phyloP scores from a whole-genome alignment of 2,113 vertebrate genomes.

The Cyanistes caeruleus region DNA sequence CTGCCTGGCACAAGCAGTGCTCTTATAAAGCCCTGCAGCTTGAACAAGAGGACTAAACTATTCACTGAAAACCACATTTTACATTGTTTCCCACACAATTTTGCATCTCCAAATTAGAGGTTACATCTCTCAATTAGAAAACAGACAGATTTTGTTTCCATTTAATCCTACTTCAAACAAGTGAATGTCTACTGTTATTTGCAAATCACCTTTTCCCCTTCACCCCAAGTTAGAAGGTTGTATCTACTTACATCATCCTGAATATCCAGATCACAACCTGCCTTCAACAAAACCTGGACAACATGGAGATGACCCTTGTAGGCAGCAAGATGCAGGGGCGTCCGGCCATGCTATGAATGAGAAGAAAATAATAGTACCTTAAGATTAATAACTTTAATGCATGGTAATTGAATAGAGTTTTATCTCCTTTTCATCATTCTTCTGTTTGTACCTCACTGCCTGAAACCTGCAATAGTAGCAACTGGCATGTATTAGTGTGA shows the following conservation, averaged over 20 bases:
- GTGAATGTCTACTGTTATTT: not conserved
- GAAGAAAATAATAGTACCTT: conserved; percentile 53
- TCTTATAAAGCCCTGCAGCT: not conserved
- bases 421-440: not conserved
- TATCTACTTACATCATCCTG: conserved; percentile 93
- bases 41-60: not conserved
- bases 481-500: not conserved
- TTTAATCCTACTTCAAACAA: conserved; percentile 9
- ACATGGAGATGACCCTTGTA: conserved; percentile 92
- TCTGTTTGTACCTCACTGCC: not conserved
- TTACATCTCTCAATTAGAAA: not conserved
- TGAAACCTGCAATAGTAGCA: not conserved
- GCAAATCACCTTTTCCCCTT: not conserved
- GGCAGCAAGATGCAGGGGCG: conserved; percentile 92
- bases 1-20: not conserved
- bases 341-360: conserved; percentile 88
- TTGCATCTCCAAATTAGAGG: not conserved
- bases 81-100: not conserved
- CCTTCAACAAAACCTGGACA: conserved; percentile 90
- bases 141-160: not conserved
- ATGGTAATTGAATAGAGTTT: not conserved
- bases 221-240: not conserved
- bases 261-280: conserved; percentile 94
- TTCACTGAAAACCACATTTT: not conserved
- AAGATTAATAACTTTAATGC: not conserved